A percentile compares a stretch with the other conserved stretches of the same genome.
phyloP scores from a whole-genome alignment of 30 jellyfish, hydroid and myxozoan species.

The Haliclystus octoradiatus region DNA sequence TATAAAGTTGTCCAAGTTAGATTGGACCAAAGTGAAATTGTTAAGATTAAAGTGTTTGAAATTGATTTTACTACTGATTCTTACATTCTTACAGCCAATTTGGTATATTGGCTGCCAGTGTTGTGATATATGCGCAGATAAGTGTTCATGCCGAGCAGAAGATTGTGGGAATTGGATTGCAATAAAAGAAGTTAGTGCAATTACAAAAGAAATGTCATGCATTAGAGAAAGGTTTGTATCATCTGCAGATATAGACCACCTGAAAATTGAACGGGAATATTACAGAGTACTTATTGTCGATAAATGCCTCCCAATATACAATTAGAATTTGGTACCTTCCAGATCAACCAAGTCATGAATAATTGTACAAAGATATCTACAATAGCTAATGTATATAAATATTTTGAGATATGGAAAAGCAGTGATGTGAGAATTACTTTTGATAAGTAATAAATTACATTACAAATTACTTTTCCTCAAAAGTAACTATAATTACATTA shows the following conservation, averaged over 20 bases:
- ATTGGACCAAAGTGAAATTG: too few species aligned
- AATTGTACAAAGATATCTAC: not conserved
- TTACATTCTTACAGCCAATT: too few species aligned
- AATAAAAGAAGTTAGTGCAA: not conserved
- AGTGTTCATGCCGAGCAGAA: not conserved
- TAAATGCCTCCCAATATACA: not conserved
- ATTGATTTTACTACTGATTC: too few species aligned
- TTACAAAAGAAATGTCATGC: not conserved
- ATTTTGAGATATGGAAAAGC: slow-evolving; percentile 19
- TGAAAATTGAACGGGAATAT: slow-evolving; percentile 14
- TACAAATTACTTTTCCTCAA: too few species aligned
- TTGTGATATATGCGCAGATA: not conserved
- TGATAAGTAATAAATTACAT: too few species aligned
- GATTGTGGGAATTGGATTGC: slow-evolving; percentile 2
- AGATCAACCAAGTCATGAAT: not conserved
- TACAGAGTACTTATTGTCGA: not conserved
- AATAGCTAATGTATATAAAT: not conserved
- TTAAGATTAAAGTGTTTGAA: too few species aligned
- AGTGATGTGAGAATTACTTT: too few species aligned
- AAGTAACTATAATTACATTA: too few species aligned
- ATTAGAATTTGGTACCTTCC: slow-evolving; percentile 22
- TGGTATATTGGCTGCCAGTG: slow-evolving; percentile 6
- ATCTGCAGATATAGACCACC: slow-evolving; percentile 8
- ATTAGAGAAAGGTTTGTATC: not conserved
- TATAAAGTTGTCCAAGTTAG: too few species aligned